Conservation (phyloP, 2,797 vertebrate genomes). For the Gambusia yucatana region DNA sequence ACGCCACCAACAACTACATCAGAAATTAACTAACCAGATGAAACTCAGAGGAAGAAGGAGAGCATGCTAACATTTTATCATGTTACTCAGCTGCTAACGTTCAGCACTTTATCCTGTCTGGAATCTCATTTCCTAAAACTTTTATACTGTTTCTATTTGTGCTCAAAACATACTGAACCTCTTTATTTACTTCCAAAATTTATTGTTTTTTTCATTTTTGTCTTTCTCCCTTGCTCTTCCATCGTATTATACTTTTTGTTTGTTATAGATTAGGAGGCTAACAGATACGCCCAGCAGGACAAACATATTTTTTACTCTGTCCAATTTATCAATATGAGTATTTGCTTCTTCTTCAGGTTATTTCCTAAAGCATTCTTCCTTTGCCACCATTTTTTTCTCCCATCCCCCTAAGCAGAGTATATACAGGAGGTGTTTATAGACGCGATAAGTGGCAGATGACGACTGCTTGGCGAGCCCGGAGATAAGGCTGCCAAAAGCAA, state of each 20-base stretch:
- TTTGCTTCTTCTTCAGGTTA: neutral
- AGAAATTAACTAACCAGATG: neutral
- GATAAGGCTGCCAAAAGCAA: slow-evolving; percentile 55
- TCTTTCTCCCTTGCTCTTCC: neutral
- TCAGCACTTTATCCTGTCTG: neutral
- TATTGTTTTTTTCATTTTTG: neutral
- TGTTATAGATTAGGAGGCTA: neutral
- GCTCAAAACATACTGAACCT: neutral
- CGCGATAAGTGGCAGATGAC: slow-evolving; percentile 65
- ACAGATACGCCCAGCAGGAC: neutral
- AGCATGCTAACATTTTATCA: neutral
- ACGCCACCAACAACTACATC: neutral
- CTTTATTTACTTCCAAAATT: neutral
- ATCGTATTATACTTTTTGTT: neutral
- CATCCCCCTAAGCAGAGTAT: slow-evolving; percentile 9
- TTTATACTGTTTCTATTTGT: neutral
- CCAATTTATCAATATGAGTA: neutral
- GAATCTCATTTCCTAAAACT: neutral
- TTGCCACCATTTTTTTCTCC: slow-evolving; percentile 5
- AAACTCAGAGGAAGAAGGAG: neutral
- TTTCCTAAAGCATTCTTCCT: neutral
- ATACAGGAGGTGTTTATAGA: slow-evolving; percentile 38
- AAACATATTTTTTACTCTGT: neutral
- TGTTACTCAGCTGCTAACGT: neutral
- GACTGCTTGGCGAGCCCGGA: slow-evolving; percentile 41